A percentile compares a stretch with the other conserved stretches of the same genome.
These are phyloP conservation scores for Dicyrtomina minuta DNA, from an alignment of 2,888 invertebrate genomes.

Conservation along the genomic window DNA sequence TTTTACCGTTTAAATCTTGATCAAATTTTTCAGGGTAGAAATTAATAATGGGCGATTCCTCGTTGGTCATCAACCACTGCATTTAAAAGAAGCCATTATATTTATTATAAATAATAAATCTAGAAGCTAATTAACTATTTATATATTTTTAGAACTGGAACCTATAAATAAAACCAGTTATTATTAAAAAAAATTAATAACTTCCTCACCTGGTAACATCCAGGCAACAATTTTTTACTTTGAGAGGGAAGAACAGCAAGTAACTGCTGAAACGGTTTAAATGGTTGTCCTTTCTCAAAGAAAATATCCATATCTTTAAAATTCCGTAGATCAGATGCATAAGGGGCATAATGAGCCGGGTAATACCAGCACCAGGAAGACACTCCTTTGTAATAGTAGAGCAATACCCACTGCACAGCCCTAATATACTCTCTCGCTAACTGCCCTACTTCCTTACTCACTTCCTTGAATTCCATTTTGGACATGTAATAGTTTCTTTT, in stretches of 20 bases:
- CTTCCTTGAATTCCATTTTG: conserved; percentile 77
- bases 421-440: conserved; percentile 87
- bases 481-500: conserved; percentile 90
- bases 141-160: no score
- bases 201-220: conserved; percentile 67
- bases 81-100: neutral
- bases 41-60: conserved; percentile 76
- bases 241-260: conserved; percentile 81
- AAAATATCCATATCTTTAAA: conserved; percentile 75
- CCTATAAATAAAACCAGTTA: neutral
- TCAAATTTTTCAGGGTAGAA: conserved; percentile 90
- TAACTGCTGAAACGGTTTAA: conserved; percentile 88
- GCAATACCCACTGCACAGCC: conserved; percentile 94
- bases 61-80: conserved; percentile 70
- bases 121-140: no score
- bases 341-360: conserved; percentile 96
- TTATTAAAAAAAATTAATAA: no score
- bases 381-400: conserved; percentile 95
- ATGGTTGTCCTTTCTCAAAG: conserved; percentile 82
- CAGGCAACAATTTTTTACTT: conserved; percentile 72
- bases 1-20: conserved; percentile 94
- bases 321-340: conserved; percentile 83
- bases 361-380: conserved; percentile 99
- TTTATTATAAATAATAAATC: no score
- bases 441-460: conserved; percentile 74